These are phyloP conservation scores for Anseranas semipalmata DNA, from an alignment of 2,113 vertebrate species.

Conservation along the genomic window DNA sequence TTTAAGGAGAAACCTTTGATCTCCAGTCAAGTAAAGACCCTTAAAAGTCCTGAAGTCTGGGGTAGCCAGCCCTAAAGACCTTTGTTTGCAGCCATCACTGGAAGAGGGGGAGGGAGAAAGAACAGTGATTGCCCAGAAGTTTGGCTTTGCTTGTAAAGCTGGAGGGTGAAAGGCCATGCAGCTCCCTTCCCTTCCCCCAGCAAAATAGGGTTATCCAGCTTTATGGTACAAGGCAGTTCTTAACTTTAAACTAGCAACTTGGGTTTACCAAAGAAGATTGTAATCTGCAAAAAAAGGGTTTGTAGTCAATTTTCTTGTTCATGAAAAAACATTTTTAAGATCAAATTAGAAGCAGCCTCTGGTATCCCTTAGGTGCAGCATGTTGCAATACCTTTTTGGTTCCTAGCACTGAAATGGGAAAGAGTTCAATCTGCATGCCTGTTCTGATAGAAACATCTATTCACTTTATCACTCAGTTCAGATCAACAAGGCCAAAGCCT, in stretches of 20 bases:
- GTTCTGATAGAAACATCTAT: background rate
- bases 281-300: background rate
- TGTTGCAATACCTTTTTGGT: background rate
- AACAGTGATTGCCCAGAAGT: constrained; percentile 53
- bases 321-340: background rate
- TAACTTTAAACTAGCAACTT: constrained; percentile 15
- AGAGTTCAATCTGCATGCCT: background rate
- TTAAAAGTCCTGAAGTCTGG: constrained; percentile 55
- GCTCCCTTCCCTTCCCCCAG: background rate
- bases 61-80: constrained; percentile 48
- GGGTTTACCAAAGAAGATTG: background rate
- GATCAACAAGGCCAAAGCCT: background rate
- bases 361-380: background rate
- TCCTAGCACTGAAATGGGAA: background rate
- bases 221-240: constrained; percentile 1
- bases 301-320: background rate
- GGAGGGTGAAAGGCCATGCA: constrained; percentile 53
- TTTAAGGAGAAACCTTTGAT: constrained; percentile 71
- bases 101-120: constrained; percentile 56
- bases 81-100: constrained; percentile 59
- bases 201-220: background rate
- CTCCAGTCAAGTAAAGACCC: constrained; percentile 63
- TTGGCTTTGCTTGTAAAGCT: constrained; percentile 58
- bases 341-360: background rate
- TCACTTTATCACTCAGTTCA: background rate